Evolutionary conservation across 2,888 invertebrate species (phyloP).

Genomic region (Altica lythri): DNA sequence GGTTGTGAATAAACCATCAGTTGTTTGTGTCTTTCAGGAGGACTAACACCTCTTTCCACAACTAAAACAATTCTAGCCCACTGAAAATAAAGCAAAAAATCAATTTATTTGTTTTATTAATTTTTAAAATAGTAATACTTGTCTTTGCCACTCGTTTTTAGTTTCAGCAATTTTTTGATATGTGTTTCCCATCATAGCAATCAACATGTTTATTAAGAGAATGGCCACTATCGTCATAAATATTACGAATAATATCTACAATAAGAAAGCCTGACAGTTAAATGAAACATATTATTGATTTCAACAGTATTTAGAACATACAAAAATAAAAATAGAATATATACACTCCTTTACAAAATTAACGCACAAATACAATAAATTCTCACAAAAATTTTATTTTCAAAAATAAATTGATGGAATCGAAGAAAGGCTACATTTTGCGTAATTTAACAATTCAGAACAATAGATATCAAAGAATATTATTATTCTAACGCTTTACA

Average conservation of each 20-base stretch:
- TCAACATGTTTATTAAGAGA: conserved; percentile 94
- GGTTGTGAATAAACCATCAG: conserved; percentile 92
- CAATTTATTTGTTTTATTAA: conserved; percentile 7
- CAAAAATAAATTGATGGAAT: too few relatives aligned
- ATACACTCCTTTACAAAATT: too few relatives aligned
- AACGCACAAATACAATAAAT: too few relatives aligned
- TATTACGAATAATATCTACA: conserved; percentile 89
- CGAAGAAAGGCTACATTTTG: too few relatives aligned
- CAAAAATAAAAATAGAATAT: too few relatives aligned
- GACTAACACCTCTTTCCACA: conserved; percentile 95
- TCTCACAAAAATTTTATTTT: too few relatives aligned
- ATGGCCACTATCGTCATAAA: conserved; percentile 98
- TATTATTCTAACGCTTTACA: too few relatives aligned
- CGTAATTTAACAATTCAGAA: too few relatives aligned
- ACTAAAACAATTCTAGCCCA: conserved; percentile 98
- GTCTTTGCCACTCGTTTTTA: conserved; percentile 96
- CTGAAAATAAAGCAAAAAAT: conserved; percentile 56
- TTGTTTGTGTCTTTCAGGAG: conserved; percentile 82
- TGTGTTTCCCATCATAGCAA: conserved; percentile 99
- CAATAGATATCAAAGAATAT: too few relatives aligned
- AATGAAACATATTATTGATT: too few relatives aligned
- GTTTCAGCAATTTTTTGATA: conserved; percentile 98
- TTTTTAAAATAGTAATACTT: conserved; percentile 58
- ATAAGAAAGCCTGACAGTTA: too few relatives aligned
- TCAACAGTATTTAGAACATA: too few relatives aligned